Conservation (phyloP, 53 echinoderm and acorn worm genomes). For the Luidia sarsii region DNA sequence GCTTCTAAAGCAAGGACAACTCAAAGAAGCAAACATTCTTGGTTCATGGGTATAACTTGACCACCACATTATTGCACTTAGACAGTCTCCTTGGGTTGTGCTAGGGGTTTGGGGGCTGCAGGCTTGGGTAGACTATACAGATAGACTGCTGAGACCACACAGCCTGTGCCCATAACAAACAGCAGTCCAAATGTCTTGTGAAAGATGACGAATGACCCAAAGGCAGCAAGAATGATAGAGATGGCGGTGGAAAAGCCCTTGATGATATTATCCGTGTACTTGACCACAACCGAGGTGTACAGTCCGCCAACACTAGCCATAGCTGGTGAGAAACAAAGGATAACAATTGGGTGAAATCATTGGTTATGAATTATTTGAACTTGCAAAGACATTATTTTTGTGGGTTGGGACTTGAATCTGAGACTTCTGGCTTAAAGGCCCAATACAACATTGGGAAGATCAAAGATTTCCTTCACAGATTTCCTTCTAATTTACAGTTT, state of each 20-base stretch:
- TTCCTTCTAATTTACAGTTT: too few relatives aligned
- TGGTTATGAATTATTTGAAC: too few relatives aligned
- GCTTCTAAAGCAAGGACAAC: too few relatives aligned
- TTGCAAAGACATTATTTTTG: too few relatives aligned
- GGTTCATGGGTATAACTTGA: too few relatives aligned
- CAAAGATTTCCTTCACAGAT: too few relatives aligned
- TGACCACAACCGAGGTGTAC: slow-evolving; percentile 96
- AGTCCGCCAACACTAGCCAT: slow-evolving; percentile 96
- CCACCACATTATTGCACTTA: too few relatives aligned
- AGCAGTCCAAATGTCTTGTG: slow-evolving; percentile 67
- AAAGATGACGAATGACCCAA: slow-evolving; percentile 82
- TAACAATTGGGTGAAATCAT: too few relatives aligned
- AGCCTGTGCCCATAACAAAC: slow-evolving; percentile 67
- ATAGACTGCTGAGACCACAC: slow-evolving; percentile 85
- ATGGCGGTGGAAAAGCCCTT: slow-evolving; percentile 97
- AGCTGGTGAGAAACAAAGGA: slow-evolving; percentile 25
- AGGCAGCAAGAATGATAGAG: slow-evolving; percentile 86
- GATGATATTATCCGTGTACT: slow-evolving; percentile 98
- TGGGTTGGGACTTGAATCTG: too few relatives aligned
- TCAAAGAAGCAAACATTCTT: too few relatives aligned
- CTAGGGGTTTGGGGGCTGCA: slow-evolving; percentile 4
- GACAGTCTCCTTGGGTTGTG: slow-evolving; percentile 54
- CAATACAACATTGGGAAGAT: too few relatives aligned
- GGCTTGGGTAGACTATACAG: slow-evolving; percentile 91
- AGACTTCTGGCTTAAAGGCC: too few relatives aligned